Base-by-base conservation (phyloP, 2,888 invertebrate genomes). In the Meteorus cinctellus region DNA sequence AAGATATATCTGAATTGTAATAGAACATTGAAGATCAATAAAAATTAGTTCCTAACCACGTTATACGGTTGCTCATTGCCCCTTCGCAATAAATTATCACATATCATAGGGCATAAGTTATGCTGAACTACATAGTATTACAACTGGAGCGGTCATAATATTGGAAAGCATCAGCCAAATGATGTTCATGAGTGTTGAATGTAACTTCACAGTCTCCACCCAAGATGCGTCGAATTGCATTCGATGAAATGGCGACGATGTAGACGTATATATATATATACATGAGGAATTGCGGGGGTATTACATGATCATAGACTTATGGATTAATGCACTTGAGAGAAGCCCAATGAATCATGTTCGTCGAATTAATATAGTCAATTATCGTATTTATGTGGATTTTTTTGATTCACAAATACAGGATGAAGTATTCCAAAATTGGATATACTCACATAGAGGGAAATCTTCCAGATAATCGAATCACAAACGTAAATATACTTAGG, bases 401-500 rank as follows among this genome's bases (percentile, higher is more conserved):
- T 16, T 48, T 4, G 48, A n/a, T 48, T 14, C 1, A 48, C 4
- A 14, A n/a, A 48, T 48, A 48, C 16, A 2, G 16, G 48, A 48
- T 4, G n/a, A 48, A 48, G 6, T 16, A 48, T 48, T 45, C 4
- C 16, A 2, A n/a, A 4, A 31, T 63, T n/a, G 41, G 12, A 41
- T 41, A 0, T 8, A 41, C 41, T 41, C 6, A 41, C 12, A 34
- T 16, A 66, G 14, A 66, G 36, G 41, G 48, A 48, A 16, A 8
- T 19, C 12, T 16, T 31, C 27, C 0, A 29, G 4, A 14, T 8
- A 27, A 41, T 27, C 41, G 41, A 69, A 62, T 68, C 76, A 75
- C 60, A 79, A 78, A 73, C 76, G 72, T 74, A 77, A 77, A 74
- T 82, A 77, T 79, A 82, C 83, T 86, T 84, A 84, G 83, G 81